Percentiles rank a stretch among this genome's conserved stretches.
These are phyloP conservation scores for Ceratosolen fusciceps DNA, from an alignment of 1,140 invertebrate species.

Conservation along the genomic window DNA sequence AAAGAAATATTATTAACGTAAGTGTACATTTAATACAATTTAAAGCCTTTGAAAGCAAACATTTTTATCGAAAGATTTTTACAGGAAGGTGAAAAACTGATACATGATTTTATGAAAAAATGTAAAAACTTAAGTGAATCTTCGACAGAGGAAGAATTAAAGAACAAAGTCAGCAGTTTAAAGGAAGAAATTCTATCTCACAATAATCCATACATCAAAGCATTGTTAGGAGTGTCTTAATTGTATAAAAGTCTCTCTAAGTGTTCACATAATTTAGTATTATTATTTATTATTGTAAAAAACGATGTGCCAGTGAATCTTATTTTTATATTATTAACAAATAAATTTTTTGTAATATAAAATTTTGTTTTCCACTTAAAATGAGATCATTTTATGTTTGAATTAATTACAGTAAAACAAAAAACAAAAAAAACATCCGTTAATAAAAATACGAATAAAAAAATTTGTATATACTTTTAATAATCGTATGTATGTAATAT, in stretches of 20 bases:
- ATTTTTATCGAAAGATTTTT: constrained; percentile 52
- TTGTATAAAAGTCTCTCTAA: constrained; percentile 12
- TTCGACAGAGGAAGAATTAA: constrained; percentile 66
- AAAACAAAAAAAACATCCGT: neutral
- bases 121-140: constrained; percentile 70
- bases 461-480: too few relatives aligned
- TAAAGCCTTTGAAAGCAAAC: neutral
- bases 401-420: neutral
- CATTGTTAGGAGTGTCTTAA: constrained; percentile 52
- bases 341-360: constrained; percentile 7
- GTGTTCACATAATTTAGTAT: constrained; percentile 20
- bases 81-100: constrained; percentile 73
- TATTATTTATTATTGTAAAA: constrained; percentile 9
- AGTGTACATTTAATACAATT: constrained; percentile 13
- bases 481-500: too few relatives aligned
- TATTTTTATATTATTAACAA: constrained; percentile 37
- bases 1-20: constrained; percentile 69
- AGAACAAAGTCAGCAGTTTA: constrained; percentile 65
- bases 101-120: constrained; percentile 72
- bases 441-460: too few relatives aligned
- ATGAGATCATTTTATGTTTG: neutral
- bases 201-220: constrained; percentile 73
- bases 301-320: neutral
- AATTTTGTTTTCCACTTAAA: neutral
- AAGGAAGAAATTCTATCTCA: constrained; percentile 69